A percentile compares a stretch with the other conserved stretches of the same genome.
Conservation (phyloP, 2,113 vertebrate genomes). For the Pedionomus torquatus region DNA sequence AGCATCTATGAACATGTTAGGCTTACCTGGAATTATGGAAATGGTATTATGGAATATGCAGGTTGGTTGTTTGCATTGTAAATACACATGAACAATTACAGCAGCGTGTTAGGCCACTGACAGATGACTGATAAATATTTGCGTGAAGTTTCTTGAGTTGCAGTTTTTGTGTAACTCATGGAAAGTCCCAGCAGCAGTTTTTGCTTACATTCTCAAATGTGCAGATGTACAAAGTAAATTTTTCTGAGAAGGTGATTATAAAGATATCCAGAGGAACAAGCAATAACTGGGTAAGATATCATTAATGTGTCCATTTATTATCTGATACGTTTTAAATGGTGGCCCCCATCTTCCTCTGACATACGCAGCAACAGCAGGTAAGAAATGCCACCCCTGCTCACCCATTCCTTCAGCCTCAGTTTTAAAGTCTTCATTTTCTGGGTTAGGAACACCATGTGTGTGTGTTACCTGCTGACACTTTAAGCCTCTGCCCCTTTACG, state of each 20-base stretch:
- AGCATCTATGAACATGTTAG: accelerated
- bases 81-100: not conserved
- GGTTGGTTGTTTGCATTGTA: not conserved
- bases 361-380: not conserved
- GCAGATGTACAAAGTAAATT: not conserved
- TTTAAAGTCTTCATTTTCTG: not conserved
- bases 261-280: not conserved
- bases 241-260: not conserved
- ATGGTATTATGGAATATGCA: not conserved
- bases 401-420: not conserved
- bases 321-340: not conserved
- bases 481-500: not conserved
- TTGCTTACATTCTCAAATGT: not conserved
- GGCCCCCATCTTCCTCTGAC: not conserved
- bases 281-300: not conserved
- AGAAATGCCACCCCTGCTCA: not conserved
- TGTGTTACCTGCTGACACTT: not conserved
- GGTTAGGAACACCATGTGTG: not conserved
- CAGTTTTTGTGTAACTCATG: not conserved
- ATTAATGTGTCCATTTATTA: not conserved
- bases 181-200: not conserved
- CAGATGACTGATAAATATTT: not conserved
- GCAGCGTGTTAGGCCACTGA: not conserved
- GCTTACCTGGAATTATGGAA: not conserved
- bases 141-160: not conserved